Base-by-base conservation (phyloP, 2,888 invertebrate genomes). In the Drosophila longiperda region DNA sequence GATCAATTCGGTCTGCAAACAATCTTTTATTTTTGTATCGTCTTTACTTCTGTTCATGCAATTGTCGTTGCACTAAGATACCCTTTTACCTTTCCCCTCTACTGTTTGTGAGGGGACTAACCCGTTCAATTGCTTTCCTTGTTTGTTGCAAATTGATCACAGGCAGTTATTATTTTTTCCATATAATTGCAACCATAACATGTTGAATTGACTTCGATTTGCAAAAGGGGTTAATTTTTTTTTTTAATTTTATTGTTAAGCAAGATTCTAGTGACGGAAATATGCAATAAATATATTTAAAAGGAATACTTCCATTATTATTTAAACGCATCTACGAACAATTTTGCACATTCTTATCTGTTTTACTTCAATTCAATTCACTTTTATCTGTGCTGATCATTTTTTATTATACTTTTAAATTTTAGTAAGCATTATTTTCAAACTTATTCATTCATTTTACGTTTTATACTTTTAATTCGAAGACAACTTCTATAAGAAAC, bases 151-250 rank as follows among this genome's bases (percentile, higher is more conserved):
- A 69, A 55, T 66, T 55, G 50, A 38, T 38, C 8, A 82, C 89
- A 82, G 82, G 87, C 89, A 89, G 64, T 73, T 66, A 36, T 49
- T 59, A 58, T 8, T 23, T 34, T 68, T 77, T 84, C 87, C 67
- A 34, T 45, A 82, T 82, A 85, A 76, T 73, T 73, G 54, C 36
- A 38, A 42, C 33, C 48, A 64, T 71, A 75, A 73, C 71, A 34
- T 9, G n/a, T 58, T 20, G 33, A 42, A 36, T 54, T 40, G 26
- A 40, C 23, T 54, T 59, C 48, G 17, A 55, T 45, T 33, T 32
- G 23, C 33, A 29, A 38, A 40, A 38, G 48, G 78, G 62, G 49
- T 53, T 50, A 36, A 57, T 32, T 48, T 36, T 6, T 29, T 26
- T 1, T 26, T 26, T 26, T 26, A 26, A 36, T 23, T 42, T 55